Evolutionary conservation across 2,113 vertebrate species (phyloP), one percentile per base, ranked within the genome.

Genomic region (Dryoscopus gambensis): DNA sequence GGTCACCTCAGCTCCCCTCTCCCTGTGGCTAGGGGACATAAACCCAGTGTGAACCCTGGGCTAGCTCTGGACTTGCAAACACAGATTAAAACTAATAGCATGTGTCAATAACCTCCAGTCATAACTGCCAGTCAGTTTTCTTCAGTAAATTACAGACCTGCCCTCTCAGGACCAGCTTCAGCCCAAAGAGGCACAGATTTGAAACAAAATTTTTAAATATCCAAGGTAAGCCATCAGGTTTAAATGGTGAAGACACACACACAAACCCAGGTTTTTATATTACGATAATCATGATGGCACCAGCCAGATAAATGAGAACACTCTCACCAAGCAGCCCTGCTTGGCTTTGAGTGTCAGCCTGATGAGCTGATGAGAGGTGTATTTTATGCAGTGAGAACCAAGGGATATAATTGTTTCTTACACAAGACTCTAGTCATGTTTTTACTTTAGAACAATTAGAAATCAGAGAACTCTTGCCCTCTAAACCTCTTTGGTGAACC

Each of bases 391-490:
- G 28, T 33, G 55, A 77, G 49, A 90, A 83, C 28, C 39, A 53
- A 37, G 30, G 63, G 27, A 12, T 62, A 8, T 62, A 86, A 74
- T 44, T 92, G 60, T 70, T 68, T 79, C 59, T 92, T 84, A 89
- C 27, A 81, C 37, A 88, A 87, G 46, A 40, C 37, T 49, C 17
- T n/a, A 16, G 0, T 0, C 0, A 1, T 25, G 64, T 21, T 75
- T 81, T 80, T 84, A 49, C 37, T 94, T 87, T 31, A 82, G 87
- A 81, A 82, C 60, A 69, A 83, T 52, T 55, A 74, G 49, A 90
- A 94, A 57, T 50, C 49, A 31, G 67, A 76, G 19, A 28, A 68
- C 56, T 69, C 39, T 78, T 2, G 0, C 40, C 40, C 40, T 85
- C 74, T 46, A 46, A 82, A 84, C 44, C 49, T 84, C 49, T 40